These are phyloP conservation scores for Tinamus guttatus DNA, from an alignment of 2,113 vertebrate genomes.

Conservation along the genomic window DNA sequence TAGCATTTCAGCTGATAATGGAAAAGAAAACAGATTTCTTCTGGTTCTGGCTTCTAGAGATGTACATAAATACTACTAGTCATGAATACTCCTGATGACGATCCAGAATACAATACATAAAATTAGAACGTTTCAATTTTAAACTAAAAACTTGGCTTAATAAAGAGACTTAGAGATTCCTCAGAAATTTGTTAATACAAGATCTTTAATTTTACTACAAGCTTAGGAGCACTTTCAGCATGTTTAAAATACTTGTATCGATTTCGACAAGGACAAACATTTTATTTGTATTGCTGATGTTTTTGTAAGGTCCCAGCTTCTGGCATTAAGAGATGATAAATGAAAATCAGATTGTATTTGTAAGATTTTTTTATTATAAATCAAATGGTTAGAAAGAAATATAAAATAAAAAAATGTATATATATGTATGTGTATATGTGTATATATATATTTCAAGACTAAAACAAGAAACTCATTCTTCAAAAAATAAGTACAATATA, in stretches of 20 bases:
- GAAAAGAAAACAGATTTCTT: background rate
- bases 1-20: background rate
- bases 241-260: background rate
- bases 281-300: background rate
- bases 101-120: no score
- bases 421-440: background rate
- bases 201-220: background rate
- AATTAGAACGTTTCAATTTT: background rate
- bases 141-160: background rate
- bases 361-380: background rate
- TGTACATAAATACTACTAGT: background rate
- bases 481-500: accelerated
- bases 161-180: background rate
- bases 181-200: background rate
- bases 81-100: background rate
- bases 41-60: background rate
- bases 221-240: background rate
- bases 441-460: background rate
- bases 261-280: background rate
- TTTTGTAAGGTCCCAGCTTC: background rate
- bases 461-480: background rate
- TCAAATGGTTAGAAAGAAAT: background rate
- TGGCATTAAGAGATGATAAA: background rate
- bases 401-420: background rate
- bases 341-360: background rate